Evolutionary conservation across 2,797 vertebrate species (phyloP).

Genomic region (Lutjanus campechanus): DNA sequence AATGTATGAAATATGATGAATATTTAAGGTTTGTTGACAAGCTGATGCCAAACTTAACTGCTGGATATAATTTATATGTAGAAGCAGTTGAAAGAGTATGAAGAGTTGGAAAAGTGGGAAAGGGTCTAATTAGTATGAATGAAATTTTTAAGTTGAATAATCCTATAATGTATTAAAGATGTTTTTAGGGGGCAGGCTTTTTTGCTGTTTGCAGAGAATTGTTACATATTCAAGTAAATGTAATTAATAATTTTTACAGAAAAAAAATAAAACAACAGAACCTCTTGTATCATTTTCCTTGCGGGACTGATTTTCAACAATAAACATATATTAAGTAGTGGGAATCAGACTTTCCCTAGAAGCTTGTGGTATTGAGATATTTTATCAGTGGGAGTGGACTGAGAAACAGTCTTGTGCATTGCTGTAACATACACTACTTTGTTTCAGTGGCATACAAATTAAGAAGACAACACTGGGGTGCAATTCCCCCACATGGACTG

Average conservation of each 20-base stretch:
- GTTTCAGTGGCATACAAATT: constrained; percentile 13
- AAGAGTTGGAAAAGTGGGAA: too few relatives aligned
- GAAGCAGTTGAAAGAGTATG: too few relatives aligned
- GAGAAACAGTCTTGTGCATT: not conserved
- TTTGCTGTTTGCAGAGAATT: not conserved
- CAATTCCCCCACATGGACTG: not conserved
- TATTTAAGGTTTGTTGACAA: too few relatives aligned
- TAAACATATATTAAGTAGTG: not conserved
- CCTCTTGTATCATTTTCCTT: not conserved
- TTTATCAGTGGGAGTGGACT: not conserved
- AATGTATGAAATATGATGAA: too few relatives aligned
- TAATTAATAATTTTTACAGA: not conserved
- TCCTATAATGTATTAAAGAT: too few relatives aligned
- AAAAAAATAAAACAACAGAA: not conserved
- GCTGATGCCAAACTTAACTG: too few relatives aligned
- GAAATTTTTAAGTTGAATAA: too few relatives aligned
- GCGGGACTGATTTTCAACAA: not conserved
- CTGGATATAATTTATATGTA: too few relatives aligned
- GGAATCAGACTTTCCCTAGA: constrained; percentile 1
- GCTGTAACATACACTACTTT: not conserved
- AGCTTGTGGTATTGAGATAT: not conserved
- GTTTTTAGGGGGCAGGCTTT: not conserved
- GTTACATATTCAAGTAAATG: not conserved
- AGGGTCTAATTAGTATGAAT: too few relatives aligned
- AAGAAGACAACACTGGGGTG: constrained; percentile 1